Base-by-base conservation (phyloP, 2,113 vertebrate species). In the Sardina pilchardus region DNA sequence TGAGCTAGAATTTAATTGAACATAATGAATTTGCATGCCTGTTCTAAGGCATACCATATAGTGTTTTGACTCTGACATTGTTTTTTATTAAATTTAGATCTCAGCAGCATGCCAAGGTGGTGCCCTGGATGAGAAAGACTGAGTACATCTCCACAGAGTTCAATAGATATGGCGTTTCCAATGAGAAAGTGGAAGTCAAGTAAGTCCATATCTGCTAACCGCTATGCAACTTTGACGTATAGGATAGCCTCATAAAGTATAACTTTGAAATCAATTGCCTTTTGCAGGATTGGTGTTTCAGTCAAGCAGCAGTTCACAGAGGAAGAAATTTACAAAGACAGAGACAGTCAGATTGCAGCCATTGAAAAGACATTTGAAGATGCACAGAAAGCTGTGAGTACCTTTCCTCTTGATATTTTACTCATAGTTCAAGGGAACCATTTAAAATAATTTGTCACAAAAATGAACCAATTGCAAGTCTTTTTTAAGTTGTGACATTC, bases 301-400 rank as follows among this genome's bases (percentile, higher is more conserved):
- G 97, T 99, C 89, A 99, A 99, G 91, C 97, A 99, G 86, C 97
- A 98, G 91, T 98, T 99, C 87, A 99, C 97, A 0, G 97, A 99
- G 87, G 97, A 99, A 75, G 97, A 99, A 92, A 99, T 99, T 82
- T 99, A 99, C 91, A 99, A 99, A 87, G 97, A 99, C 89, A 92
- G 97, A 80, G 97, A 99, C 90, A 98, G 97, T 91, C 97, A 99
- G 91, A 99, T 99, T 47, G 93, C 97, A 1, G 97, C 97, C 75
- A 99, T 99, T 16, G 97, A 99, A 91, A 99, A 99, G 88, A 99
- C 97, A 0, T 99, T 99, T 81, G 97, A 98, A 67, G 97, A 99
- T 48, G 97, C 97, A n/a, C 96, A 97, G 93, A 98, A 98, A 91
- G 89, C 95, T 17, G 97, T 98, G 78, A 93, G 90, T 17, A 24